Conservation (phyloP, 2,888 invertebrate species). For the Polydrusus cervinus region DNA sequence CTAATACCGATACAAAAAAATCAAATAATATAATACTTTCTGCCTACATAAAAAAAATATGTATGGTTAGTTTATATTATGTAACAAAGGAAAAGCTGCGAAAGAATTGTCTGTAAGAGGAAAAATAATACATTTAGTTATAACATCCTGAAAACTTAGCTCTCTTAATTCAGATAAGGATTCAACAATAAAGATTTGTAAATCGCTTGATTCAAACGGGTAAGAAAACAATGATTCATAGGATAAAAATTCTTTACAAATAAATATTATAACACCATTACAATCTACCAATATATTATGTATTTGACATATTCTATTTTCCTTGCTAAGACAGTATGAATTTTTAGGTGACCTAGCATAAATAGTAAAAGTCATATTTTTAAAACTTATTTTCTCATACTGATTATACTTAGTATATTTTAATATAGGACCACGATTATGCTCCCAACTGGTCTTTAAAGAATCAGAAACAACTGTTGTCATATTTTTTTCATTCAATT, state of each 20-base stretch:
- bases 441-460: neutral
- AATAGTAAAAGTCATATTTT: neutral
- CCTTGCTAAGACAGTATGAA: neutral
- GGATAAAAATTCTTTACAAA: neutral
- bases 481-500: conserved; percentile 5
- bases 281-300: neutral
- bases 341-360: neutral
- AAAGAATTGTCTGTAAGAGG: neutral
- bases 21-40: no score
- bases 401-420: neutral
- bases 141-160: neutral
- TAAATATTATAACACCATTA: neutral
- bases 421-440: neutral
- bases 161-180: neutral
- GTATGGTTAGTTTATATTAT: neutral
- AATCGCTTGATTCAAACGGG: conserved; percentile 4
- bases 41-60: neutral
- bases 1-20: no score
- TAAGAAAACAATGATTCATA: neutral
- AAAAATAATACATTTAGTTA: conserved; percentile 6
- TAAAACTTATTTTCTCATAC: neutral
- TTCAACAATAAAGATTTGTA: neutral
- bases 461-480: neutral
- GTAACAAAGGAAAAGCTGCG: neutral
- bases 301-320: neutral